phyloP scores from a whole-genome alignment of 2,113 vertebrate genomes.

The Ptilorrhoa leucosticta region DNA sequence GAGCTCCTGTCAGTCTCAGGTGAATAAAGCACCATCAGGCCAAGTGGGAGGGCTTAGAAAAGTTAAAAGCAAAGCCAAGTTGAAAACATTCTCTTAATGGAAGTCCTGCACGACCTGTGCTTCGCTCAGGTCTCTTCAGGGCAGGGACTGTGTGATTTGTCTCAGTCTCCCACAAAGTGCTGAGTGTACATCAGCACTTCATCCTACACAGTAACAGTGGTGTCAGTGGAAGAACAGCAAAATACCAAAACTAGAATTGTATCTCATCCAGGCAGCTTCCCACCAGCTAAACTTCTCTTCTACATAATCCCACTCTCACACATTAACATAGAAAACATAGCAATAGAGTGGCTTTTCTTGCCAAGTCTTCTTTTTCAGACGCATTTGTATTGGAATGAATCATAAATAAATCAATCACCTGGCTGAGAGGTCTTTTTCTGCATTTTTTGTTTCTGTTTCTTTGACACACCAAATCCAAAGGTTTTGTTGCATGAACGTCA shows the following conservation, averaged over 20 bases:
- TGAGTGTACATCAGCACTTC: not conserved
- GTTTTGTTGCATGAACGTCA: not conserved
- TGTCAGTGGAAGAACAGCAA: not conserved
- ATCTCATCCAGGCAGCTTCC: not conserved
- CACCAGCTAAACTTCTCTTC: not conserved
- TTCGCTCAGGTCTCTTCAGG: not conserved
- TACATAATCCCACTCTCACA: not conserved
- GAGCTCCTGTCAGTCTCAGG: not conserved
- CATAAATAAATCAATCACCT: not conserved
- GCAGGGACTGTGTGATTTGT: not conserved
- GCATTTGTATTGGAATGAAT: not conserved
- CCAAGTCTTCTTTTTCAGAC: not conserved
- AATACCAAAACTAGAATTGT: not conserved
- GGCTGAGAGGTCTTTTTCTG: not conserved
- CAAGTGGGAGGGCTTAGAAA: not conserved
- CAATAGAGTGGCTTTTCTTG: not conserved
- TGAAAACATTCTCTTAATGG: not conserved
- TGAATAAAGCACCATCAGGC: not conserved
- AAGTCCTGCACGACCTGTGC: not conserved
- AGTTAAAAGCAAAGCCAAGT: not conserved
- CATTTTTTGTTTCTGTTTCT: not conserved
- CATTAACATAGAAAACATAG: not conserved
- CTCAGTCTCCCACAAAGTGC: not conserved
- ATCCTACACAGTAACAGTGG: rapidly evolving
- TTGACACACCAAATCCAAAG: not conserved